These are phyloP conservation scores for Cheilinus undulatus DNA, from an alignment of 2,113 vertebrate species.

Conservation along the genomic window DNA sequence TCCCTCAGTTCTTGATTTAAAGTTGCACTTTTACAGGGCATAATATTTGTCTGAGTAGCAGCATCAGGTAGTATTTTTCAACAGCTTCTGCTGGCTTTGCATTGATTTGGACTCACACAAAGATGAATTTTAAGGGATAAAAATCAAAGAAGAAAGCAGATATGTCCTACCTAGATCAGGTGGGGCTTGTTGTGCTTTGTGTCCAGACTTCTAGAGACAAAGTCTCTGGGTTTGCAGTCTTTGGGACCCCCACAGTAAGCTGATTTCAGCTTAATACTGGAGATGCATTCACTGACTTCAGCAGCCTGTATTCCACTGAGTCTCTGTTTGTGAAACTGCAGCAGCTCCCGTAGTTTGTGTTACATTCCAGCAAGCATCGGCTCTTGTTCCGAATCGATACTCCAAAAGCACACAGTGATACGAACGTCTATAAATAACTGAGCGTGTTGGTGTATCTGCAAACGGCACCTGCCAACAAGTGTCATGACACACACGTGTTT, in stretches of 20 bases:
- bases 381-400: slow-evolving; percentile 46
- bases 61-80: no score
- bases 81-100: not conserved
- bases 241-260: slow-evolving; percentile 28
- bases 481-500: slow-evolving; percentile 48
- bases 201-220: slow-evolving; percentile 63
- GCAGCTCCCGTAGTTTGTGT: slow-evolving; percentile 45
- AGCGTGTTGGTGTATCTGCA: slow-evolving; percentile 52
- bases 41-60: no score
- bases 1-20: not conserved
- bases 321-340: slow-evolving; percentile 41
- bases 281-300: slow-evolving; percentile 52
- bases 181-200: slow-evolving; percentile 66
- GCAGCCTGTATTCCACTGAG: slow-evolving; percentile 51
- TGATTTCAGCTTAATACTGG: slow-evolving; percentile 22
- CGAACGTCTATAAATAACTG: slow-evolving; percentile 61
- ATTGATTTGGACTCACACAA: slow-evolving; percentile 3
- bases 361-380: slow-evolving; percentile 53
- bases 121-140: not conserved
- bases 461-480: slow-evolving; percentile 48
- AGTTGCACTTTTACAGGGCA: not conserved
- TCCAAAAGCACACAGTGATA: slow-evolving; percentile 68
- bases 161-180: slow-evolving; percentile 73
- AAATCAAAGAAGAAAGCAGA: slow-evolving; percentile 32
- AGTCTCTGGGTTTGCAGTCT: slow-evolving; percentile 51